Conservation (phyloP, 1,140 invertebrate species). For the Drosophila nebulosa region DNA sequence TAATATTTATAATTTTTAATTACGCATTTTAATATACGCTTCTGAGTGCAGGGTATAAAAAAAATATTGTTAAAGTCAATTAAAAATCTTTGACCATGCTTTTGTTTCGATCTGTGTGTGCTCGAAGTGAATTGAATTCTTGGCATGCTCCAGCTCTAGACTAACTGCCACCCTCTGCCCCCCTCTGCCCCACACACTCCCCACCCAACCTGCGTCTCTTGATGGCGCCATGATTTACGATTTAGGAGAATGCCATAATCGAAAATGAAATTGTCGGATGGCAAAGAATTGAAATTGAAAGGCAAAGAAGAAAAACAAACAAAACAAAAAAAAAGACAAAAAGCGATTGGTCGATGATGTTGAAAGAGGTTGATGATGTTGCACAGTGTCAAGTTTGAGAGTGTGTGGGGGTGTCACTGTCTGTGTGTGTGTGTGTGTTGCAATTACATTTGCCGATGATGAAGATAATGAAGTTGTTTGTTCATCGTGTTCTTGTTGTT, state of each 20-base stretch:
- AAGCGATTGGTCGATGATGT: not conserved
- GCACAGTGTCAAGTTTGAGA: conserved; percentile 13
- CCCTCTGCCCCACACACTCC: not conserved
- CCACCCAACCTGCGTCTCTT: not conserved
- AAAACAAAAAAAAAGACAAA: not conserved
- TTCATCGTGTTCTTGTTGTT: conserved; percentile 9
- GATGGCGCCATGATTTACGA: conserved; percentile 37
- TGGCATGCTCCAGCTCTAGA: conserved; percentile 3
- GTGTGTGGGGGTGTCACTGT: not conserved
- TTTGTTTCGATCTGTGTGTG: conserved; percentile 18
- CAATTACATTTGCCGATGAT: conserved; percentile 49
- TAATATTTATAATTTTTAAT: too few relatives aligned
- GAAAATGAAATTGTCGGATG: conserved; percentile 6
- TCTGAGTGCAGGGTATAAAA: conserved; percentile 14
- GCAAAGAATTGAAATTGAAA: conserved; percentile 20
- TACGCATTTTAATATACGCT: not conserved
- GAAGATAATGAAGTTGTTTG: conserved; percentile 36
- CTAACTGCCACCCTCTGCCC: not conserved
- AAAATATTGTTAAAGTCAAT: conserved; percentile 43
- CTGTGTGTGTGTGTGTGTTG: conserved; percentile 18
- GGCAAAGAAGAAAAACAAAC: not conserved
- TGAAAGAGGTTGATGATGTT: conserved; percentile 10
- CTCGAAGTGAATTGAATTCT: conserved; percentile 44
- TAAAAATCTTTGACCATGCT: conserved; percentile 45
- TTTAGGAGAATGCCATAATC: conserved; percentile 31